phyloP scores from a whole-genome alignment of 2,888 invertebrate species.

The Palloptera scutellata region DNA sequence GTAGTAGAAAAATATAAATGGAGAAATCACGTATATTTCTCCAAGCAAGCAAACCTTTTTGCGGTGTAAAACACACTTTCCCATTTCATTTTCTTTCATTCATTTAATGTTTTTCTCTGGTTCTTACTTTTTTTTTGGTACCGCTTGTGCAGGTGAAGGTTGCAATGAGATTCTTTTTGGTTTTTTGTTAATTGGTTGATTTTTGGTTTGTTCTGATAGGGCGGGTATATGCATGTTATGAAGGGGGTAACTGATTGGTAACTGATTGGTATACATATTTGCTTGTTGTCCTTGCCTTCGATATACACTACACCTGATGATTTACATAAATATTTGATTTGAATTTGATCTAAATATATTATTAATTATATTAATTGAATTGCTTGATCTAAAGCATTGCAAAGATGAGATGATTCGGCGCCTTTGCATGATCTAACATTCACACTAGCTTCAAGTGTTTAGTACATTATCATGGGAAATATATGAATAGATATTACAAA shows the following conservation, averaged over 20 bases:
- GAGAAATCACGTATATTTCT: constrained; percentile 48
- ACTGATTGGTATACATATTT: background rate
- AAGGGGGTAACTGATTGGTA: background rate
- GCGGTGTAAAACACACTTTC: constrained; percentile 58
- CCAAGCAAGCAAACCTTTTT: constrained; percentile 57
- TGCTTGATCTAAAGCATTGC: too few species aligned
- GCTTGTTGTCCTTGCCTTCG: background rate
- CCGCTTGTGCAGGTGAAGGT: constrained; percentile 26
- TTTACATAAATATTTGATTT: too few species aligned
- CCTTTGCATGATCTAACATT: too few species aligned
- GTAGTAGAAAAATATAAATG: constrained; percentile 58
- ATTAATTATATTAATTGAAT: too few species aligned
- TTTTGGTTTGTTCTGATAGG: constrained; percentile 1
- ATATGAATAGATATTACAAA: too few species aligned
- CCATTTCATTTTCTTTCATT: constrained; percentile 34
- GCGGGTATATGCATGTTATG: background rate
- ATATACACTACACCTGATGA: background rate
- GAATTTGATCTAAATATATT: too few species aligned
- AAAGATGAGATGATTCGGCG: too few species aligned
- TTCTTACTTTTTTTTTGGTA: constrained; percentile 25
- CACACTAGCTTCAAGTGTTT: too few species aligned
- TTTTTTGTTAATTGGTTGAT: constrained; percentile 1
- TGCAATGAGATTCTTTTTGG: constrained; percentile 14
- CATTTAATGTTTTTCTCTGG: constrained; percentile 16
- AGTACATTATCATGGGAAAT: too few species aligned